Conservation (phyloP, 2,797 vertebrate species). For the Nannoperca obscura region DNA sequence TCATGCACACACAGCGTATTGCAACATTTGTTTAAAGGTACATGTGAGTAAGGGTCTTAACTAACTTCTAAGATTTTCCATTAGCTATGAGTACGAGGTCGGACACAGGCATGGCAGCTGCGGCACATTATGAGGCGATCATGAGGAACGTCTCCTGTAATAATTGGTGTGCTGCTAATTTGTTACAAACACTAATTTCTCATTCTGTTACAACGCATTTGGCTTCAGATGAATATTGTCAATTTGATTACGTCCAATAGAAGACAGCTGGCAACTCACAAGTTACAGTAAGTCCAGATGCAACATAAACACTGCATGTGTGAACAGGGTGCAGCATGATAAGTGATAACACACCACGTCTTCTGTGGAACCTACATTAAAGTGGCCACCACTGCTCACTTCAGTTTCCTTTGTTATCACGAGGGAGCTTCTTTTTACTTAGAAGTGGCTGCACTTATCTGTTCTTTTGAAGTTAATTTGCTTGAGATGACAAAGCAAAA, state of each 20-base stretch:
- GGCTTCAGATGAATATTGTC: background rate
- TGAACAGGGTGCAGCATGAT: background rate
- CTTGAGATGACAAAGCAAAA: constrained; percentile 9
- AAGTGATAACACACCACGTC: background rate
- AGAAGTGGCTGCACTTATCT: constrained; percentile 35
- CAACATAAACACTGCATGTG: background rate
- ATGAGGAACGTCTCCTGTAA: constrained; percentile 4
- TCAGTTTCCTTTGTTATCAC: constrained; percentile 29
- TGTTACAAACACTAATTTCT: background rate
- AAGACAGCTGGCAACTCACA: background rate
- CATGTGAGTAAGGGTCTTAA: constrained; percentile 1
- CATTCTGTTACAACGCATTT: background rate
- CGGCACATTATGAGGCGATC: background rate
- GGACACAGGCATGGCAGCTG: constrained; percentile 25
- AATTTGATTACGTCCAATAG: background rate
- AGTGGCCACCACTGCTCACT: background rate
- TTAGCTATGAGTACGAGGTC: constrained; percentile 19
- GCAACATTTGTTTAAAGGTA: constrained; percentile 2
- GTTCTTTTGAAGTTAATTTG: constrained; percentile 38
- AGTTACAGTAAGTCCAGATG: background rate
- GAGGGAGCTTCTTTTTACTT: constrained; percentile 1
- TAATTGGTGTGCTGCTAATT: constrained; percentile 11
- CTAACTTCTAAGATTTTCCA: constrained; percentile 21
- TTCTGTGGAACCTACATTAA: constrained; percentile 25
- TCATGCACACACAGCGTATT: background rate